A percentile compares a stretch with the other conserved stretches of the same genome.
Conservation (phyloP, 2,888 invertebrate genomes). For the Bombyx huttoni region DNA sequence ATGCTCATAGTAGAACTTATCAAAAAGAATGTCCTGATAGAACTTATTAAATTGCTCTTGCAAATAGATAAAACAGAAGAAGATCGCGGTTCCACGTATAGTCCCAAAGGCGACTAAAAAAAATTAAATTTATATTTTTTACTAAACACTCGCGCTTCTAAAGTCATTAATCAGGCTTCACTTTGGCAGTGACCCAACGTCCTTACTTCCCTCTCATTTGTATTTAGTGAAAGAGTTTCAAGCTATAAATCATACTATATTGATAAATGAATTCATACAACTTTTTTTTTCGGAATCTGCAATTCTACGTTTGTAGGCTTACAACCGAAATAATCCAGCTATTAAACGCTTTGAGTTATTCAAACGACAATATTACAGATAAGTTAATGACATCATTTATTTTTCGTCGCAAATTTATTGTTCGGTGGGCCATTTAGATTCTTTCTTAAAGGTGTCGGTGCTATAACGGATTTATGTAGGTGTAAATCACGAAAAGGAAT, state of each 20-base stretch:
- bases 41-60: not conserved
- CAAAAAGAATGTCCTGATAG: not conserved
- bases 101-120: conserved; percentile 12
- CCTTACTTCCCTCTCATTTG: conserved; percentile 63
- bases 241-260: conserved; percentile 60
- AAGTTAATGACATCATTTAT: conserved; percentile 36
- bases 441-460: conserved; percentile 22
- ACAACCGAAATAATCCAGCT: conserved; percentile 16
- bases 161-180: conserved; percentile 67
- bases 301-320: conserved; percentile 24
- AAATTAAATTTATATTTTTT: conserved; percentile 50
- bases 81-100: not conserved
- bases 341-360: conserved; percentile 5
- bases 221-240: conserved; percentile 65
- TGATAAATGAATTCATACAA: conserved; percentile 60
- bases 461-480: conserved; percentile 16
- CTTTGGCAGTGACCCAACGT: conserved; percentile 68
- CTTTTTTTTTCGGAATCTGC: conserved; percentile 51
- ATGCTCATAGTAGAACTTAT: not conserved
- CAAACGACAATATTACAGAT: conserved; percentile 30
- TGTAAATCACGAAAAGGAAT: conserved; percentile 6
- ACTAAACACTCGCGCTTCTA: conserved; percentile 46
- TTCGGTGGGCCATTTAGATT: conserved; percentile 20
- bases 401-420: conserved; percentile 32
- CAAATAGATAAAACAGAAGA: not conserved